These are phyloP conservation scores for Protaetia brevitarsis DNA, from an alignment of 1,140 invertebrate species.

Conservation along the genomic window DNA sequence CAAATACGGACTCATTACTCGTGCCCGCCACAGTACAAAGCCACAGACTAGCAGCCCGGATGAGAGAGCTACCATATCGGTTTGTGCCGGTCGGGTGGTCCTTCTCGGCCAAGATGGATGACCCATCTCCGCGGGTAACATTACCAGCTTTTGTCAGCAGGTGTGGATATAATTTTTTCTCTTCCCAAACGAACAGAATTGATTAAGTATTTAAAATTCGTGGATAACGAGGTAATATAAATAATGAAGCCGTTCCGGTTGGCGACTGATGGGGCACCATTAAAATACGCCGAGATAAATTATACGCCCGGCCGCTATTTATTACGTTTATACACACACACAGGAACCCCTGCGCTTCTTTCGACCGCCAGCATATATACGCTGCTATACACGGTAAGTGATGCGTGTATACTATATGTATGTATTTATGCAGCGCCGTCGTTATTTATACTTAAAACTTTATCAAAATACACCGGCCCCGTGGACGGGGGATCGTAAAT, in stretches of 20 bases:
- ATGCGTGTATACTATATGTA: no score
- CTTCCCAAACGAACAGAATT: slow-evolving; percentile 26
- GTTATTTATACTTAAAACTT: no score
- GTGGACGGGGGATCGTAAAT: no score
- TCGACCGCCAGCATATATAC: no score
- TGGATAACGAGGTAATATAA: slow-evolving; percentile 21
- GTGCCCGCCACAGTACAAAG: no score
- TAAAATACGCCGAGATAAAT: slow-evolving; percentile 7
- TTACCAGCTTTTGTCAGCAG: slow-evolving; percentile 33
- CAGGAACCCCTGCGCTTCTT: no score
- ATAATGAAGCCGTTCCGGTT: slow-evolving; percentile 19
- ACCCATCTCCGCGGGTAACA: slow-evolving; percentile 33
- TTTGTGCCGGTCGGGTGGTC: slow-evolving; percentile 39
- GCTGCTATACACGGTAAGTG: no score
- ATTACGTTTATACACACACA: no score
- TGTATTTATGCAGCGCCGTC: no score
- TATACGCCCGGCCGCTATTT: background rate
- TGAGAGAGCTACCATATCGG: slow-evolving; percentile 41
- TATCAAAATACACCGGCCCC: no score
- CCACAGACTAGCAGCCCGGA: no score
- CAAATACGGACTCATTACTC: no score
- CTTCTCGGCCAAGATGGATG: slow-evolving; percentile 34
- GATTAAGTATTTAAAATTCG: slow-evolving; percentile 28
- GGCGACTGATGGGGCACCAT: slow-evolving; percentile 14
- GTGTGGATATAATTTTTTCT: slow-evolving; percentile 34